phyloP scores from a whole-genome alignment of 2,888 invertebrate species.

The Torymus tubicola region DNA sequence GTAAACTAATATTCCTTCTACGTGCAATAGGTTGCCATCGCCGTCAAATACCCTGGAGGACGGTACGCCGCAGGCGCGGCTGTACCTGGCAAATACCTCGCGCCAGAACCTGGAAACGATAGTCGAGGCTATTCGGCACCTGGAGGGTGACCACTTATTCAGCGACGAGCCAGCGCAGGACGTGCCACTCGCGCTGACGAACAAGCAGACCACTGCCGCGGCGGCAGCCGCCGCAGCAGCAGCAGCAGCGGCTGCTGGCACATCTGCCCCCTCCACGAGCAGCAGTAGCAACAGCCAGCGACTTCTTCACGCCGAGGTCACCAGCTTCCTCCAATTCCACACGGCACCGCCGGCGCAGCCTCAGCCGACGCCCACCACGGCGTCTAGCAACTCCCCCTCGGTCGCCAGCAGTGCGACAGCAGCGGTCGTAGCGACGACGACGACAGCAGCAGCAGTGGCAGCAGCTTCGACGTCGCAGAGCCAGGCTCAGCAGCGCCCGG shows the following conservation, averaged over 20 bases:
- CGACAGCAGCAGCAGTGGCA: slow-evolving; percentile 84
- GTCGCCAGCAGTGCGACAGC: slow-evolving; percentile 74
- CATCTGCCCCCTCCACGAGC: slow-evolving; percentile 62
- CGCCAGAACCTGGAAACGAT: slow-evolving; percentile 98
- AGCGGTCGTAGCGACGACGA: slow-evolving; percentile 75
- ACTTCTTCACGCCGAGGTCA: slow-evolving; percentile 80
- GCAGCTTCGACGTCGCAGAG: slow-evolving; percentile 80
- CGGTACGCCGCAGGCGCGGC: slow-evolving; percentile 77
- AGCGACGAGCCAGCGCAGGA: slow-evolving; percentile 82
- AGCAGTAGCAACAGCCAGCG: slow-evolving; percentile 77
- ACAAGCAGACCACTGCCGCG: slow-evolving; percentile 66
- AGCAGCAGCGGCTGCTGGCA: slow-evolving; percentile 74
- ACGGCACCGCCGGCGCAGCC: slow-evolving; percentile 78
- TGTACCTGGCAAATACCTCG: slow-evolving; percentile 85
- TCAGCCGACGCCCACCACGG: slow-evolving; percentile 87
- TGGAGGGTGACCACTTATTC: slow-evolving; percentile 97
- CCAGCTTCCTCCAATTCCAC: slow-evolving; percentile 82
- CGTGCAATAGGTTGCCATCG: slow-evolving; percentile 79
- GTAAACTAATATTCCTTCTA: no score
- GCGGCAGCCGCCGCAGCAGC: slow-evolving; percentile 59
- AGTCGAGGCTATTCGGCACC: slow-evolving; percentile 97
- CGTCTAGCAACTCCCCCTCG: slow-evolving; percentile 70
- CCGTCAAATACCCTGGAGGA: slow-evolving; percentile 78
- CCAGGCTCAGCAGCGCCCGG: slow-evolving; percentile 81
- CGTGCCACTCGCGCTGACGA: slow-evolving; percentile 72